Percentiles rank a stretch among this genome's conserved stretches.
Evolutionary conservation across 2,797 vertebrate genomes (phyloP).

Genomic region (Hippopotamyrus pictus): DNA sequence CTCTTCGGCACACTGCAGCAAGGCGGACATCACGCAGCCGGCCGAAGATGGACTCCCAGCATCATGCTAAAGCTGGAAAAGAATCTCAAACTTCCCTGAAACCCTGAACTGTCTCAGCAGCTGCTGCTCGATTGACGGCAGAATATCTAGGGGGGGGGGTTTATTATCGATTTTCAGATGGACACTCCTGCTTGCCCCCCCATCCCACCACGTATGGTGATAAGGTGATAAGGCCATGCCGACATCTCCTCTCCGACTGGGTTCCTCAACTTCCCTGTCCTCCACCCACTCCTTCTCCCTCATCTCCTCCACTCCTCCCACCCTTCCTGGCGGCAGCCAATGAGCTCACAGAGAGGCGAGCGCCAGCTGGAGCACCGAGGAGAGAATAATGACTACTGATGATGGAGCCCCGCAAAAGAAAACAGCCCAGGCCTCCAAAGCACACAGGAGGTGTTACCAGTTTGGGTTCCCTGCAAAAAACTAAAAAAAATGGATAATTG

Average conservation of each 20-base stretch:
- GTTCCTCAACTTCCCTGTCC: background rate
- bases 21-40: background rate
- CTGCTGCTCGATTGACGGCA: slow-evolving; percentile 2
- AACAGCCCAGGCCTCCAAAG: background rate
- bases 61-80: background rate
- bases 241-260: background rate
- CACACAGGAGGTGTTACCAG: slow-evolving; percentile 11
- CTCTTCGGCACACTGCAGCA: background rate
- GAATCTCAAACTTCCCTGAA: slow-evolving; percentile 6
- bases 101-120: background rate
- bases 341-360: background rate
- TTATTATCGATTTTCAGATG: background rate
- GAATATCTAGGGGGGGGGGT: background rate
- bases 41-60: background rate
- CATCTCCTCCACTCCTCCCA: slow-evolving; percentile 53
- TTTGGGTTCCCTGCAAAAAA: slow-evolving; percentile 12
- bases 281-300: background rate
- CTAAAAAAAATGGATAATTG: background rate
- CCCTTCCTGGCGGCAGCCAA: slow-evolving; percentile 38
- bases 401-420: background rate
- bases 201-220: background rate
- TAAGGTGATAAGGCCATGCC: background rate
- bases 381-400: slow-evolving; percentile 19
- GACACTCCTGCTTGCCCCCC: background rate
- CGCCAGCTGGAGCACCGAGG: slow-evolving; percentile 12